Conservation (phyloP, 2,113 vertebrate genomes). For the Xiphophorus couchianus region DNA sequence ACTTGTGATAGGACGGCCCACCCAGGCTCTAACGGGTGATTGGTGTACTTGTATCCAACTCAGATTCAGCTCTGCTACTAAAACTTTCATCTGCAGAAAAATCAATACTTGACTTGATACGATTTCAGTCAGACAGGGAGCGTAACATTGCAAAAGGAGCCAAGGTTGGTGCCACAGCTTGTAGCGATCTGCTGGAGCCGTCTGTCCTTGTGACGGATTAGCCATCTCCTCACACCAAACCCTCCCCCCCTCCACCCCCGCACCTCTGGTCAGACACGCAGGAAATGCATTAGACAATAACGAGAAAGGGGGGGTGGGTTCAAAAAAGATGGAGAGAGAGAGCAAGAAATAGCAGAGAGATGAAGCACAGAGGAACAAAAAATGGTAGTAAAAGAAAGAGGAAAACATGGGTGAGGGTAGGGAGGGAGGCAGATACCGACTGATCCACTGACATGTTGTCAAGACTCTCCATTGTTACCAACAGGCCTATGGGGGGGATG, state of each 20-base stretch:
- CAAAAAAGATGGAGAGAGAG: slow-evolving; percentile 22
- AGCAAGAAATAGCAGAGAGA: slow-evolving; percentile 4
- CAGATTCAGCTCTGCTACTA: slow-evolving; percentile 4
- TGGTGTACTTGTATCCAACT: slow-evolving; percentile 1
- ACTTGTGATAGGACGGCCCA: neutral
- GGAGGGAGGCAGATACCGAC: slow-evolving; percentile 1
- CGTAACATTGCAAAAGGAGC: slow-evolving; percentile 28
- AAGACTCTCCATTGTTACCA: slow-evolving; percentile 25
- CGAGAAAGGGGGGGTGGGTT: slow-evolving; percentile 33
- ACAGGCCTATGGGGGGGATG: slow-evolving; percentile 20
- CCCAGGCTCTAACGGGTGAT: neutral
- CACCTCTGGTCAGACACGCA: slow-evolving; percentile 26
- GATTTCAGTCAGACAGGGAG: slow-evolving; percentile 11
- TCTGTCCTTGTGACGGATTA: slow-evolving; percentile 61
- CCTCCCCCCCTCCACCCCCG: neutral
- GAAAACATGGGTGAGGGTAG: slow-evolving; percentile 3
- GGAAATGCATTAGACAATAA: slow-evolving; percentile 56
- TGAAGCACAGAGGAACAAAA: slow-evolving; percentile 16
- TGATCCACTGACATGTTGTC: slow-evolving; percentile 43
- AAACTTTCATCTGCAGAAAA: neutral
- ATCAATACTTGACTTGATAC: slow-evolving; percentile 14
- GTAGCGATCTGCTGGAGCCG: slow-evolving; percentile 32
- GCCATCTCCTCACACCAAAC: slow-evolving; percentile 12
- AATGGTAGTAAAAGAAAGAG: slow-evolving; percentile 20
- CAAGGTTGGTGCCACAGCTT: slow-evolving; percentile 37